A percentile compares a stretch with the other conserved stretches of the same genome.
These are phyloP conservation scores for Dicrostonyx torquatus DNA, from an alignment of 2,797 vertebrate genomes.

Conservation along the genomic window DNA sequence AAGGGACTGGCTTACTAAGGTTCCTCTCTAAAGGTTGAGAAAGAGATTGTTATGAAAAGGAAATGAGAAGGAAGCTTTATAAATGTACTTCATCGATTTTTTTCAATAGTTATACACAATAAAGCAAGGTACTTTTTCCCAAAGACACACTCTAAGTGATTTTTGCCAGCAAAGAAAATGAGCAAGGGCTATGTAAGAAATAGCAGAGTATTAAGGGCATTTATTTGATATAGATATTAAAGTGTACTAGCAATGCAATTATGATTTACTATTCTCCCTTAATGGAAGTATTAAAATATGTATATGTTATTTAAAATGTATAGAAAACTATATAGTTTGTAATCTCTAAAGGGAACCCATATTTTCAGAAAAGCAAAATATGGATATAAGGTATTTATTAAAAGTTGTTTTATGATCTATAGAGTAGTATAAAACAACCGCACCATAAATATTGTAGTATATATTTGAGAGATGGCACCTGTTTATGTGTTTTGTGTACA, in stretches of 20 bases:
- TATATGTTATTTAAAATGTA: constrained; percentile 76
- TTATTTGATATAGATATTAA: constrained; percentile 57
- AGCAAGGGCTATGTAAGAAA: constrained; percentile 21
- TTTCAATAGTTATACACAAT: constrained; percentile 2
- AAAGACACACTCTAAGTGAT: constrained; percentile 45
- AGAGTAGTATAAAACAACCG: neutral
- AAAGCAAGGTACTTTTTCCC: constrained; percentile 21
- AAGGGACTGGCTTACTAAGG: neutral
- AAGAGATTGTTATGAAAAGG: neutral
- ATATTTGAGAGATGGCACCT: neutral
- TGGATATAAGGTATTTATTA: neutral
- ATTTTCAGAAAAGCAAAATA: constrained; percentile 43
- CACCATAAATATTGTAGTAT: neutral
- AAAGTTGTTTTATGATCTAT: neutral
- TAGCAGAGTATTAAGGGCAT: neutral
- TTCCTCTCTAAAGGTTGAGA: neutral
- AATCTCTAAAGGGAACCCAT: constrained; percentile 44
- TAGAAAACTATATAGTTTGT: constrained; percentile 48
- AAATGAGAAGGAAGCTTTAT: neutral
- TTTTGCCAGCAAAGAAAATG: constrained; percentile 46
- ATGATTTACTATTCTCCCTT: constrained; percentile 73
- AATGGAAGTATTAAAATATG: constrained; percentile 81
- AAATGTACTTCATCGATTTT: neutral
- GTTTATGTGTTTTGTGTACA: neutral
- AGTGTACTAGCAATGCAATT: constrained; percentile 51